Conservation (phyloP, 2,113 vertebrate genomes). For the Ophthalmolycus amberensis region DNA sequence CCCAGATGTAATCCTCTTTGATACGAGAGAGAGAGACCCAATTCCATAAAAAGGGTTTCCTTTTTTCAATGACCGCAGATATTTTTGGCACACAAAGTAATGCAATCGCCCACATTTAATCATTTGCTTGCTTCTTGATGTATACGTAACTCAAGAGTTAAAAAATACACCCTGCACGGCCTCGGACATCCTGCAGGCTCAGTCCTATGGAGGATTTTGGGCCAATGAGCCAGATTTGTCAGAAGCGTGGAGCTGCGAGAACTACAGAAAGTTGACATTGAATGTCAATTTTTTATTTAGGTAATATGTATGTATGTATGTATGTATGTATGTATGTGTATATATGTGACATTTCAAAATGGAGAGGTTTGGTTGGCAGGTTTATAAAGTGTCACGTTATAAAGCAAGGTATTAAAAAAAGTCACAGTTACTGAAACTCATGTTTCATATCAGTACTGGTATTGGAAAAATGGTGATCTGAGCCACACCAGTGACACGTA, state of each 20-base stretch:
- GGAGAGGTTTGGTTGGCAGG: neutral
- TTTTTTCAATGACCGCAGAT: conserved; percentile 29
- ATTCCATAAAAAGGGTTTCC: conserved; percentile 36
- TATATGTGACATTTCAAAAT: neutral
- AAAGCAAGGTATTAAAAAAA: neutral
- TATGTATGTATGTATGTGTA: too few relatives aligned
- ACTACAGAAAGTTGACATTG: neutral
- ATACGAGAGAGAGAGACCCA: conserved; percentile 15
- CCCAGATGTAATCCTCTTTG: conserved; percentile 59
- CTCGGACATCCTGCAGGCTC: neutral
- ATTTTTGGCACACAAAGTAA: conserved; percentile 25
- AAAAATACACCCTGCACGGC: conserved; percentile 30
- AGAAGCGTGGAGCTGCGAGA: neutral
- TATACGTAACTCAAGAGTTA: conserved; percentile 7
- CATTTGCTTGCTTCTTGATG: conserved; percentile 7
- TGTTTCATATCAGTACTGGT: neutral
- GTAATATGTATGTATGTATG: too few relatives aligned
- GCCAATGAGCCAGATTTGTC: neutral
- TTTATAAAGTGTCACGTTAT: neutral
- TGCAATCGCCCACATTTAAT: conserved; percentile 3
- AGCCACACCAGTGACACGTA: neutral
- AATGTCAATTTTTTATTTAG: neutral
- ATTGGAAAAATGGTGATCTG: neutral
- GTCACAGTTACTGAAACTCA: neutral
- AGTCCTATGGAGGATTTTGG: neutral